phyloP scores from a whole-genome alignment of 2,888 invertebrate genomes.

The Griposia aprilina region DNA sequence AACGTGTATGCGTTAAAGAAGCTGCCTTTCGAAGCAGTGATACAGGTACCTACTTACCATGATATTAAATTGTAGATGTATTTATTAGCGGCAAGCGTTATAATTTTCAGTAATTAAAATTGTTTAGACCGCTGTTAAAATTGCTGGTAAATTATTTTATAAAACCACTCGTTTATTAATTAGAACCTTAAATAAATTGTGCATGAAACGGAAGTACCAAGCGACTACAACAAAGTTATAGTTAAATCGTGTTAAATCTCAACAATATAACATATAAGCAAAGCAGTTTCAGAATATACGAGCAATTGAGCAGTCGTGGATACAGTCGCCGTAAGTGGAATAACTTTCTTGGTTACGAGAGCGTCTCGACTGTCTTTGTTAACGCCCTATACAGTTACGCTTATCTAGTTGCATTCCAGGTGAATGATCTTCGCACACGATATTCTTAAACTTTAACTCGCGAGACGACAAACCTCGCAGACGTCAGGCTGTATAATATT shows the following conservation, averaged over 20 bases:
- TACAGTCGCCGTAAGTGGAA: slow-evolving; percentile 76
- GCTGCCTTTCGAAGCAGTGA: slow-evolving; percentile 70
- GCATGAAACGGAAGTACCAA: neutral
- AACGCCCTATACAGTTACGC: slow-evolving; percentile 81
- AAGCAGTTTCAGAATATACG: slow-evolving; percentile 61
- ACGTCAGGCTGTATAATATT: slow-evolving; percentile 51
- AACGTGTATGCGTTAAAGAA: slow-evolving; percentile 78
- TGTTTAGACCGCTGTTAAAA: slow-evolving; percentile 1
- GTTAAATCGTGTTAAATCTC: slow-evolving; percentile 60
- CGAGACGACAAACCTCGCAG: slow-evolving; percentile 50
- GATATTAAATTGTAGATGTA: slow-evolving; percentile 46
- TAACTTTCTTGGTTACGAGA: slow-evolving; percentile 80
- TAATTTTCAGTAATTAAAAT: slow-evolving; percentile 27
- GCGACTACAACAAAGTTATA: slow-evolving; percentile 49
- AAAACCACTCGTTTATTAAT: neutral
- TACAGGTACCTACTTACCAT: slow-evolving; percentile 26
- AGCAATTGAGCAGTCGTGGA: slow-evolving; percentile 73
- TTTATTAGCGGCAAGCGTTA: slow-evolving; percentile 21
- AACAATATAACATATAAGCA: slow-evolving; percentile 70
- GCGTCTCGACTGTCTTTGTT: slow-evolving; percentile 79
- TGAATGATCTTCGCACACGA: slow-evolving; percentile 79
- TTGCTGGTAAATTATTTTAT: neutral
- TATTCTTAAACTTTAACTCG: slow-evolving; percentile 71
- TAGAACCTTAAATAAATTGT: neutral
- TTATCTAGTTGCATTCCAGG: slow-evolving; percentile 84